Evolutionary conservation across 1,140 invertebrate species (phyloP).

Genomic region (Mycetomoellerius zeteki): DNA sequence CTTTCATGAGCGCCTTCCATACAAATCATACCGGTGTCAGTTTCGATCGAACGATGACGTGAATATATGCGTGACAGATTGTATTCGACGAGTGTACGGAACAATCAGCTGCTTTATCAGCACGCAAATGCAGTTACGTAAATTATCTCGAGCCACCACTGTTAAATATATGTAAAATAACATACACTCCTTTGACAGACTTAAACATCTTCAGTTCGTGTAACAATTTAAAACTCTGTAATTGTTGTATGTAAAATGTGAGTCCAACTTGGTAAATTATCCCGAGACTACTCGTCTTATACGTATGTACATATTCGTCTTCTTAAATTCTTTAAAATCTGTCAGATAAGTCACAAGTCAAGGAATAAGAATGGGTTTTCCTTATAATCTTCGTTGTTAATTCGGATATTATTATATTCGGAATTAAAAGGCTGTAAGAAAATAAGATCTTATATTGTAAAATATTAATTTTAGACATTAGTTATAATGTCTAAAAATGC

Average conservation of each 20-base stretch:
- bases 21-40: conserved; percentile 42
- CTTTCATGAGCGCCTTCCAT: conserved; percentile 47
- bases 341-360: neutral
- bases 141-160: conserved; percentile 5
- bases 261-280: neutral
- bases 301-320: neutral
- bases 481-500: too few relatives aligned
- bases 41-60: conserved; percentile 40
- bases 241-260: neutral
- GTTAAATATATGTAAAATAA: conserved; percentile 48
- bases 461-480: too few relatives aligned
- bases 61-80: conserved; percentile 38
- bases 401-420: too few relatives aligned
- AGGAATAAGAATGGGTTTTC: neutral
- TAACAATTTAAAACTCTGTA: neutral
- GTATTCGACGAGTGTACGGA: conserved; percentile 13
- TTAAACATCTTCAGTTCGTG: neutral
- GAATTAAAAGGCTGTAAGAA: conserved; percentile 18
- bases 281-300: too few relatives aligned
- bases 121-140: conserved; percentile 35
- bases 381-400: neutral
- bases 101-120: neutral
- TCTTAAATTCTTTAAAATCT: neutral
- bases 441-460: conserved; percentile 8
- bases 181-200: conserved; percentile 1